Evolutionary conservation across 2,888 invertebrate genomes (phyloP), one percentile per base, ranked within the genome.

Genomic region (Elmis aenea): DNA sequence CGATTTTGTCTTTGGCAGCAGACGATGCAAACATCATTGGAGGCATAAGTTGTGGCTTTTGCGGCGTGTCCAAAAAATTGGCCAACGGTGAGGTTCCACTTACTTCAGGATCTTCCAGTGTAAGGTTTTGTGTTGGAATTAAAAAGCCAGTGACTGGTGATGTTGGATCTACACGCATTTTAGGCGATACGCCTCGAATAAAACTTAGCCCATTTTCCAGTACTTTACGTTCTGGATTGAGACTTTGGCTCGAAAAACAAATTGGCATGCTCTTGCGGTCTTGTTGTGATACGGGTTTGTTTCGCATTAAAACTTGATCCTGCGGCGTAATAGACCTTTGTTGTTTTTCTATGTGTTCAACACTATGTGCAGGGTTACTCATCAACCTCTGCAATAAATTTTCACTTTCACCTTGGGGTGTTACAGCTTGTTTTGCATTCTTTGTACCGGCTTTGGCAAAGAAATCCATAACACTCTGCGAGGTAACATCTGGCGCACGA

Each of bases 291-390:
- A 33, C 42, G 40, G 38, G 37, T 34, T 48, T 43, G 48, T 50
- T 57, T 23, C 55, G 51, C 25, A 42, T 29, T 13, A 34, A 25
- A 5, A 49, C 39, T 34, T 55, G 54, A 25, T 77, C 75, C 50
- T 81, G 79, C 1, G 87, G 86, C 8, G 87, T 84, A 16, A 80
- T 76, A 10, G 84, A 83, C 31, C 85, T 74, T 54, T 90, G 89
- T 53, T 83, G 83, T 56, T 88, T 88, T 59, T 93, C 93, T 58
- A 93, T 84, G 60, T 92, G 90, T 61, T 91, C 91, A 1, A 88
- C 81, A 34, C 81, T 81, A 60, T 86, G 84, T 8, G 85, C 88
- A 1, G 89, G 87, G 59, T 85, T 82, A 20, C 88, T 87, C 79
- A 90, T 83, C 15, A 90, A 72, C 45, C 86, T 77, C 58, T 86